phyloP scores from a whole-genome alignment of 2,888 invertebrate species.

The Aspidiotus rigidus region DNA sequence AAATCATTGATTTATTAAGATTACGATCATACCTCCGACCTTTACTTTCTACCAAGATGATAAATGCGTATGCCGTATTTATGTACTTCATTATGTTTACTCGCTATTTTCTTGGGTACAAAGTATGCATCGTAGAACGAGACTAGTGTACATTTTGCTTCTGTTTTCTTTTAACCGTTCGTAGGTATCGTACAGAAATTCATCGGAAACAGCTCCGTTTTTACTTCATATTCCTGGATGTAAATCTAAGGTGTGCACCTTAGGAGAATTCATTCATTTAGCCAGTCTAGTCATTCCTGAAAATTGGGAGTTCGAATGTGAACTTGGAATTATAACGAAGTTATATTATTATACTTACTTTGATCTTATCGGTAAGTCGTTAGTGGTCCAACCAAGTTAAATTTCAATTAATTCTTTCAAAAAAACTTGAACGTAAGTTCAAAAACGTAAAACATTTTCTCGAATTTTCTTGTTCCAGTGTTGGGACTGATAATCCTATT shows the following conservation, averaged over 20 bases:
- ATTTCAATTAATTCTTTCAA: not conserved
- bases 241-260: not conserved
- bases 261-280: not conserved
- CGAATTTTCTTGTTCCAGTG: not conserved
- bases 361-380: not conserved
- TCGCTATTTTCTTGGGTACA: too few species aligned
- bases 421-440: not conserved
- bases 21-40: too few species aligned
- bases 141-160: too few species aligned
- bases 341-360: not conserved
- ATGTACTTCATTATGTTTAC: too few species aligned
- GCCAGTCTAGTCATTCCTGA: not conserved
- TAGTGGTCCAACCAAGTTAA: not conserved
- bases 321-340: not conserved
- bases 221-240: not conserved
- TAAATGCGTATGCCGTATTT: too few species aligned
- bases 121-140: too few species aligned
- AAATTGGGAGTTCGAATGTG: not conserved
- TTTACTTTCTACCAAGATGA: too few species aligned
- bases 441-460: not conserved
- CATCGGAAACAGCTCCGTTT: not conserved
- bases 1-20: too few species aligned
- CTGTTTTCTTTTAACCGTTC: not conserved
- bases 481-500: not conserved
- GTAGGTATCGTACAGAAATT: not conserved